Base-by-base conservation (phyloP, 2,888 invertebrate genomes). In the Muschampia plurimacula region DNA sequence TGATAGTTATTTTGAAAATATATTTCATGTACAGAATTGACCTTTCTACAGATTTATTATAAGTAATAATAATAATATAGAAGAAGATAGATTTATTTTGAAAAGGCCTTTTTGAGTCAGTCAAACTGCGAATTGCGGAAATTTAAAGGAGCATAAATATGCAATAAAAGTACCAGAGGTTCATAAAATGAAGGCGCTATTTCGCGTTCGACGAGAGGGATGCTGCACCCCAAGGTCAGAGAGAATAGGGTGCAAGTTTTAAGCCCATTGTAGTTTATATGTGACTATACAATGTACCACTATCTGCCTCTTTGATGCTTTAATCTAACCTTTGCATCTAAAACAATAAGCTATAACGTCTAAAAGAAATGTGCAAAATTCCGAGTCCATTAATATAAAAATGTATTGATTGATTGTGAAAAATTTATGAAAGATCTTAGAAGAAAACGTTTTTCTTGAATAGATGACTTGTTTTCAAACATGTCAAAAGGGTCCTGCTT, bases 141-240 rank as follows among this genome's bases (percentile, higher is more conserved):
- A 84, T 79, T 80, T 83, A 85, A 85, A 84, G 81, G 73, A 78
- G 84, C 84, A 90, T 88, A 86, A 92, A 90, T 93, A 91, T 93
- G 93, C 93, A 93, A 94, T 93, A 93, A 92, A 93, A 85, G 85
- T 91, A 94, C 93, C 83, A 93, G 92, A 92, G 74, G 73, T 74
- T 75, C 90, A 93, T 88, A 86, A 77, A 82, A 74, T 73, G 75
- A 63, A 83, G 82, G 84, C 87, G 84, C 77, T 75, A 86, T 84
- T 92, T 92, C 80, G 92, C 92, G 89, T 77, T 83, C 82, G 46
- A 6, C 39, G 70, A 32, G 59, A 59, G 89, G 90, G 90, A 92
- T 91, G 91, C 91, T 92, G 92, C 77, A 74, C 79, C 85, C 87
- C 88, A 89, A 79, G 87, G 90, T 88, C 84, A 86, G 86, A 85